Conservation (phyloP, 92 coral and sea anemone genomes). For the Parazoanthus swiftii region DNA sequence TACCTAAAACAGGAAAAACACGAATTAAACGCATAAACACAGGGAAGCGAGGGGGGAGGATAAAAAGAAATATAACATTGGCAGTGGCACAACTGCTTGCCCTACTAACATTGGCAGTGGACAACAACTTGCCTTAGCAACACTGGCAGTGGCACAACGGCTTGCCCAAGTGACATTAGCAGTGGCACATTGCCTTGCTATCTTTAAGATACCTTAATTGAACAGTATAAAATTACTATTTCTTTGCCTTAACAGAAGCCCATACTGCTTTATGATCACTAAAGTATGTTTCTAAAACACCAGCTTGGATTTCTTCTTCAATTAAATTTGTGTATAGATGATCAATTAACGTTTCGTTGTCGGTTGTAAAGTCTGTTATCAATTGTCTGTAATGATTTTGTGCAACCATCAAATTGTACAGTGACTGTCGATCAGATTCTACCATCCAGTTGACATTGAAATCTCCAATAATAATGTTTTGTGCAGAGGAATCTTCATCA, state of each 20-base stretch:
- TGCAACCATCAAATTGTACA: constrained; percentile 40
- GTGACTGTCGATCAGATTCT: constrained; percentile 41
- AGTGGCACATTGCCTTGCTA: constrained; percentile 25
- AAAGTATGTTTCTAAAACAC: constrained; percentile 49
- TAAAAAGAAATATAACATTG: background rate
- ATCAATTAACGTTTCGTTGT: constrained; percentile 55
- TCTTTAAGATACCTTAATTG: constrained; percentile 32
- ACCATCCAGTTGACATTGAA: constrained; percentile 45
- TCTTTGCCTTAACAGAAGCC: constrained; percentile 31
- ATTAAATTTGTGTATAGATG: constrained; percentile 54
- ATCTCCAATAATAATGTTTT: constrained; percentile 45
- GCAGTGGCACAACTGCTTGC: background rate
- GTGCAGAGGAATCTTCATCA: constrained; percentile 39
- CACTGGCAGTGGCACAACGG: constrained; percentile 9
- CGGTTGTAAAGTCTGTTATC: constrained; percentile 51
- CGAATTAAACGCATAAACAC: constrained; percentile 24
- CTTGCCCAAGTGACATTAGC: constrained; percentile 1
- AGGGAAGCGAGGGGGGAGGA: background rate
- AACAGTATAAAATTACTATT: constrained; percentile 26
- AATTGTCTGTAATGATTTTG: constrained; percentile 50
- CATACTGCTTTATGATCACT: constrained; percentile 57
- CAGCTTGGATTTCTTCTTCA: constrained; percentile 43
- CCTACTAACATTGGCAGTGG: background rate
- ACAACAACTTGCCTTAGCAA: background rate
- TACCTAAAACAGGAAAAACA: constrained; percentile 24